phyloP scores from a whole-genome alignment of 2,797 vertebrate genomes.

The Pygocentrus nattereri region DNA sequence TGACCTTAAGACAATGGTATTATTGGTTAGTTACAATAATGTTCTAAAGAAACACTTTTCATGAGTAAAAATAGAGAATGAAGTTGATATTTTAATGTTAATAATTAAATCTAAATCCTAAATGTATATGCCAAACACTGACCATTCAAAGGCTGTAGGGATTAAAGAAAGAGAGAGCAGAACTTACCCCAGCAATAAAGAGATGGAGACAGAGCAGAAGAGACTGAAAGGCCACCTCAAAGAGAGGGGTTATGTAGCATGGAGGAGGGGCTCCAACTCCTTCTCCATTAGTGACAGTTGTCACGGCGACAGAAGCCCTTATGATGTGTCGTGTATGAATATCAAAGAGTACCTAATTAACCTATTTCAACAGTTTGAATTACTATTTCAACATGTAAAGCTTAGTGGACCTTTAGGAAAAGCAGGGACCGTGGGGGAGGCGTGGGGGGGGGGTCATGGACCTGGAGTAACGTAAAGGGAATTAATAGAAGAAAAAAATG shows the following conservation, averaged over 20 bases:
- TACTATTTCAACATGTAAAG: conserved; percentile 21
- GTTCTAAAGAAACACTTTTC: not conserved
- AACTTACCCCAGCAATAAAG: conserved; percentile 52
- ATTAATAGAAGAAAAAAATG: not conserved
- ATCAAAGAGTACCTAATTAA: conserved; percentile 57
- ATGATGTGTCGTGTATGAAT: conserved; percentile 51
- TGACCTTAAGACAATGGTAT: not conserved
- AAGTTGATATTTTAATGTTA: not conserved
- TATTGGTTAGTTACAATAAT: not conserved
- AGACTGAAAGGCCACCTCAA: conserved; percentile 51
- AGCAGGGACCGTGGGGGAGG: not conserved
- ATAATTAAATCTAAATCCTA: not conserved
- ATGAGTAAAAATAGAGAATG: not conserved
- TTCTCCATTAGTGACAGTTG: conserved; percentile 57
- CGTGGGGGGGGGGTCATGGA: not conserved
- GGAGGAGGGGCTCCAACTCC: conserved; percentile 65
- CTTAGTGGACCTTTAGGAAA: conserved; percentile 8
- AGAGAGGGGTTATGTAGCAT: conserved; percentile 64
- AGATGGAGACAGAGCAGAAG: conserved; percentile 16
- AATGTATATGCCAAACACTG: not conserved
- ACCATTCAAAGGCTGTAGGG: not conserved
- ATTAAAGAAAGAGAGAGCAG: not conserved
- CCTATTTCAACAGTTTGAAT: conserved; percentile 46
- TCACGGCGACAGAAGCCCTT: conserved; percentile 55
- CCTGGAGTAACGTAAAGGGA: not conserved